Evolutionary conservation across 2,888 invertebrate species (phyloP).

Genomic region (Drosophila limbata): DNA sequence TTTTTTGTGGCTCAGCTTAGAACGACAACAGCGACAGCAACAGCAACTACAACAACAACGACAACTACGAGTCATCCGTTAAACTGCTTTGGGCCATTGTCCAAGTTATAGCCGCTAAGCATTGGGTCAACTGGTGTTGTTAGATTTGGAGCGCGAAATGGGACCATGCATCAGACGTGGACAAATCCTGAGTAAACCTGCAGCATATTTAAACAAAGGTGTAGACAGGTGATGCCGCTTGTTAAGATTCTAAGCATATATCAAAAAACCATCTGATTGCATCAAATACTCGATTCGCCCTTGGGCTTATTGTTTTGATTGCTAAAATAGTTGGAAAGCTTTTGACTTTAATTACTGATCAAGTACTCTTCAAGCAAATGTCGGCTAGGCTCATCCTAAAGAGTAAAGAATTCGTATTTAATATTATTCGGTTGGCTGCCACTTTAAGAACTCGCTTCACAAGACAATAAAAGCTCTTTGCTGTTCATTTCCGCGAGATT

Average conservation of each 20-base stretch:
- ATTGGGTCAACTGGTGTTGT: conserved; percentile 72
- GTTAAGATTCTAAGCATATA: conserved; percentile 26
- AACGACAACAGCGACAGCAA: conserved; percentile 31
- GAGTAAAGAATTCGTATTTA: conserved; percentile 4
- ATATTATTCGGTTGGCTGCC: conserved; percentile 7
- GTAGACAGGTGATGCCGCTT: conserved; percentile 56
- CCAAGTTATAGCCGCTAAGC: conserved; percentile 69
- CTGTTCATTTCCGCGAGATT: conserved; percentile 2
- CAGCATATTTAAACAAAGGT: conserved; percentile 64
- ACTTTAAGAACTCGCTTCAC: conserved; percentile 1
- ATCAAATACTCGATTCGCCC: conserved; percentile 11
- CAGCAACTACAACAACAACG: conserved; percentile 30
- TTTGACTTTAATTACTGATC: conserved; percentile 14
- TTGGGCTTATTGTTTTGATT: conserved; percentile 31
- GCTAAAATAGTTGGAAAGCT: conserved; percentile 37
- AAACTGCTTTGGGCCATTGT: conserved; percentile 76
- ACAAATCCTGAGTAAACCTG: conserved; percentile 48
- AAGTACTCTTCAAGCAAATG: not conserved
- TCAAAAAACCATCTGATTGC: conserved; percentile 20
- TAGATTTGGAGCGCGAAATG: conserved; percentile 66
- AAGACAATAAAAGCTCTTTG: conserved; percentile 6
- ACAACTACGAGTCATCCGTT: conserved; percentile 60
- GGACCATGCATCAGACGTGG: conserved; percentile 63
- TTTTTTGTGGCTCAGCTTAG: conserved; percentile 53
- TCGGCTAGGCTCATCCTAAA: conserved; percentile 1